phyloP scores from a whole-genome alignment of 2,888 invertebrate species.

The Metacarcinus magister region DNA sequence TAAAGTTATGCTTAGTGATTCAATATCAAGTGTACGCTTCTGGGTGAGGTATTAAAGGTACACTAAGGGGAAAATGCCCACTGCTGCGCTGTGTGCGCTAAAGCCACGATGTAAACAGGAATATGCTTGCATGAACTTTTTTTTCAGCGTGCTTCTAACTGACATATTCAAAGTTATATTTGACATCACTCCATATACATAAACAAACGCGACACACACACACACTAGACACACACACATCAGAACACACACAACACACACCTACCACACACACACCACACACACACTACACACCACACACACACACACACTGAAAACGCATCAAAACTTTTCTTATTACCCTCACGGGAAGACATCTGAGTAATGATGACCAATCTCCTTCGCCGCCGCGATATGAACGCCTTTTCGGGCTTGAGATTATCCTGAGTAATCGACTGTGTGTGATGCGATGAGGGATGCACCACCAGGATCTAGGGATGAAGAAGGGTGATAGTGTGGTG shows the following conservation, averaged over 20 bases:
- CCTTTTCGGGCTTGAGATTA: not conserved
- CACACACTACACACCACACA: slow-evolving; percentile 20
- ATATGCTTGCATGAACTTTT: not conserved
- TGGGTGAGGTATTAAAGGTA: not conserved
- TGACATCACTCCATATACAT: not conserved
- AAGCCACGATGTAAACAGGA: not conserved
- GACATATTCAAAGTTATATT: not conserved
- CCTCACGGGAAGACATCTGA: not conserved
- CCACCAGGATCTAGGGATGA: not conserved
- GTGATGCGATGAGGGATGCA: slow-evolving; percentile 7
- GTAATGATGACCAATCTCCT: not conserved
- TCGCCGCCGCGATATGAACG: not conserved
- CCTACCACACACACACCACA: not conserved
- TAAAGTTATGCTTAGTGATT: not conserved
- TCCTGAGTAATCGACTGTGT: not conserved
- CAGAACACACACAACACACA: not conserved
- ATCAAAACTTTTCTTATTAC: not conserved
- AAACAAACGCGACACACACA: not conserved
- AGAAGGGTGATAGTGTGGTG: not conserved
- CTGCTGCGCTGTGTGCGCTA: not conserved
- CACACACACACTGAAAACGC: not conserved
- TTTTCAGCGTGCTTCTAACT: not conserved
- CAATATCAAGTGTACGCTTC: slow-evolving; percentile 10
- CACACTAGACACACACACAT: slow-evolving; percentile 1
- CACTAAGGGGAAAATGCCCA: not conserved